A percentile compares a stretch with the other conserved stretches of the same genome.
Conservation (phyloP, 2,888 invertebrate species). For the Lasius fuliginosus region DNA sequence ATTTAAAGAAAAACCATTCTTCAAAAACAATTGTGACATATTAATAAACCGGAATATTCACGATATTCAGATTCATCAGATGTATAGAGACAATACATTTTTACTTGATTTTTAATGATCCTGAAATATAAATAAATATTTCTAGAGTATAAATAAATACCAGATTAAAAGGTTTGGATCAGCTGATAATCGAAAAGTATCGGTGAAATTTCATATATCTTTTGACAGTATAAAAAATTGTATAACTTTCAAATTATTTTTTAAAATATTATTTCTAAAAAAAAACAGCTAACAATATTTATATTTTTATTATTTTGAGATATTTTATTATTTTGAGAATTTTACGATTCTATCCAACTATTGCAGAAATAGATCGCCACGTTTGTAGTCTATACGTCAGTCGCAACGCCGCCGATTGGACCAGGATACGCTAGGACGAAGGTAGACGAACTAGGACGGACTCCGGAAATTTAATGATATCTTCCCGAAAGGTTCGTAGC, state of each 20-base stretch:
- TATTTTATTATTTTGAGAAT: conserved; percentile 26
- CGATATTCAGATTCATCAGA: background rate
- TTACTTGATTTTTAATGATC: background rate
- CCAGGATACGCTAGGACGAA: conserved; percentile 48
- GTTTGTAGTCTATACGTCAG: conserved; percentile 36
- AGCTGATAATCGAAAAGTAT: background rate
- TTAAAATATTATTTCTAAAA: background rate
- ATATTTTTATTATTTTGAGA: background rate
- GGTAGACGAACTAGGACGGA: conserved; percentile 48
- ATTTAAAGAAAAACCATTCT: background rate
- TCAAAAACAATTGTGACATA: background rate
- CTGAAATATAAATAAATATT: conserved; percentile 1
- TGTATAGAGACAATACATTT: background rate
- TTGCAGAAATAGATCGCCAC: conserved; percentile 47
- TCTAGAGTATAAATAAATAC: conserved; percentile 3
- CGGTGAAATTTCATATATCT: background rate
- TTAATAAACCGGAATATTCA: background rate
- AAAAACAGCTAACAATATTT: background rate
- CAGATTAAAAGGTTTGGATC: background rate
- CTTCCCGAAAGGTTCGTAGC: conserved; percentile 58
- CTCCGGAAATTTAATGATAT: conserved; percentile 57
- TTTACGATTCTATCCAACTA: conserved; percentile 19
- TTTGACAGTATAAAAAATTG: background rate
- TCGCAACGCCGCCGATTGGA: conserved; percentile 33
- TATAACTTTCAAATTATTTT: background rate